Conservation (phyloP, 2,113 vertebrate genomes). For the Zosterops borbonicus region DNA sequence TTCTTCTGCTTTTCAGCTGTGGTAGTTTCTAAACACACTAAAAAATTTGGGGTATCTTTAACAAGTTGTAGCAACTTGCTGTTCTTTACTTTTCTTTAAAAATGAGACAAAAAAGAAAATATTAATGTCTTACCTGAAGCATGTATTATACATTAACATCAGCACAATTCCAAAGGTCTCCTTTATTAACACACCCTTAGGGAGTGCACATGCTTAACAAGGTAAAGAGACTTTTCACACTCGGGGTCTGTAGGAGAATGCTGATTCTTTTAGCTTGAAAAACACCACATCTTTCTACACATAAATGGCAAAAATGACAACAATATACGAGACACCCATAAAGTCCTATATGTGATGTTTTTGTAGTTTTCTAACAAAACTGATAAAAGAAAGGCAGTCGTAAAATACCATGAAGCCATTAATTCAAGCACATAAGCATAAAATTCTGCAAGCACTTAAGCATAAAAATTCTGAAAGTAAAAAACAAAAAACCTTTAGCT, state of each 20-base stretch:
- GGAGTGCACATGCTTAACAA: not conserved
- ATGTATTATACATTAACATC: not conserved
- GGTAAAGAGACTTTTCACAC: not conserved
- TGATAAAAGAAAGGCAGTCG: not conserved
- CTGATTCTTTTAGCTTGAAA: not conserved
- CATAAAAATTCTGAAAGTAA: not conserved
- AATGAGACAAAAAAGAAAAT: not conserved
- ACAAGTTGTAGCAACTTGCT: not conserved
- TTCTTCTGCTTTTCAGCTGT: not conserved
- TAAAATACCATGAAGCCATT: not conserved
- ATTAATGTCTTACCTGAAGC: not conserved
- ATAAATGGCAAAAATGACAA: not conserved
- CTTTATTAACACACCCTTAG: not conserved
- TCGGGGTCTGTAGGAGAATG: not conserved
- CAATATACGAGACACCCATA: not conserved
- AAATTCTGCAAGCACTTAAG: not conserved
- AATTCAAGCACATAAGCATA: not conserved
- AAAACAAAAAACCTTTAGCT: not conserved
- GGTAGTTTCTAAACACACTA: not conserved
- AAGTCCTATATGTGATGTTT: not conserved
- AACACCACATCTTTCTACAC: not conserved
- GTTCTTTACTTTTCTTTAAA: not conserved
- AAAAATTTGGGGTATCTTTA: not conserved
- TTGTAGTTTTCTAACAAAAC: not conserved
- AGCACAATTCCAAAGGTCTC: not conserved